Evolutionary conservation across 2,113 vertebrate species (phyloP), one percentile per base, ranked within the genome.

Genomic region (Meriones unguiculatus): DNA sequence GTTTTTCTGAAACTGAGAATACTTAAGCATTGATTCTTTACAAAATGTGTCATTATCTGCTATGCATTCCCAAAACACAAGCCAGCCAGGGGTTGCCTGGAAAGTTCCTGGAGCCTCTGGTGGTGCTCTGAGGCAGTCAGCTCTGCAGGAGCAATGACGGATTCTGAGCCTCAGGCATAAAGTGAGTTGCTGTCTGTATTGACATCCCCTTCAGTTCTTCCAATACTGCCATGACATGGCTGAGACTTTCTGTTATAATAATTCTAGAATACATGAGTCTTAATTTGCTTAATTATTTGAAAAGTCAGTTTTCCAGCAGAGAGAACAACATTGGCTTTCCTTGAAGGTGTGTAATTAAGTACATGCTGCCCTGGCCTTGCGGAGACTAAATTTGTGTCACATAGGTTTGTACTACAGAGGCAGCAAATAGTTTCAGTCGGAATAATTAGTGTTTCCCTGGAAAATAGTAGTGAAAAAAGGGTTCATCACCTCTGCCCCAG

Each of bases 221-320:
- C 2, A 30, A 62, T 54, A 87, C 15, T 84, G 59, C 65, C 50
- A 35, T 50, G 57, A 94, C 32, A 70, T 28, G 3, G 24, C 3
- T 35, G 12, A 94, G 81, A 78, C 70, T 65, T 57, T 7, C 72
- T 76, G 35, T 28, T 32, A 52, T 87, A 87, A 89, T 82, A 92
- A 97, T 87, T 86, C 75, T 69, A 67, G 93, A 88, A 85, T 35
- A 86, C 5, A n/a, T 35, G 67, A 89, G 30, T 87, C 94, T 89
- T 91, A 89, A 96, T 97, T 95, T 90, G 70, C n/a, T 94, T 95
- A 92, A 95, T 97, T 96, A 93, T 92, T 95, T 64, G 64, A 93
- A 77, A 95, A 96, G 91, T 80, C 59, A 41, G 28, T 76, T 95
- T 93, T 92, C 67, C 64, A 72, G 92, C 41, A 64, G 87, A 91